Conservation (phyloP, 2,888 invertebrate species). For the Epinotia demarniana region DNA sequence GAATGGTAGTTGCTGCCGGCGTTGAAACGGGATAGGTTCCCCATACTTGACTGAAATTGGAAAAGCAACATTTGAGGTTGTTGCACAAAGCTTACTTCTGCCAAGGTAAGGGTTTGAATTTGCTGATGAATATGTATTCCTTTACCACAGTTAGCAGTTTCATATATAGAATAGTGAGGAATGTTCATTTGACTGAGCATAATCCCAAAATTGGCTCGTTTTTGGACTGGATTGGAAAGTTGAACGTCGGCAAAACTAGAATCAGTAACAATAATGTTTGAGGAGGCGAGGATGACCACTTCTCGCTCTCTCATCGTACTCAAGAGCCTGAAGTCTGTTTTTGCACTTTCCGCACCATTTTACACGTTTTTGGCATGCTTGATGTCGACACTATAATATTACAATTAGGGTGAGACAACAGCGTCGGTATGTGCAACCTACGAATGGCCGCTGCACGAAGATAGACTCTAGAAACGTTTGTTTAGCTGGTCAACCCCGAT, state of each 20-base stretch:
- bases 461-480: not conserved
- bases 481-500: no score
- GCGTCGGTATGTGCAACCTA: not conserved
- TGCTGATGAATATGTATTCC: no score
- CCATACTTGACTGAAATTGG: slow-evolving; percentile 84
- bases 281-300: not conserved
- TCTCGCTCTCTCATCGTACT: not conserved
- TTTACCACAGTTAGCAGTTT: not conserved
- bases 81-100: not conserved
- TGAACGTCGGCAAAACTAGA: no score
- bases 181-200: no score
- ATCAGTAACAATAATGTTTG: no score
- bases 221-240: no score
- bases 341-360: not conserved
- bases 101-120: no score
- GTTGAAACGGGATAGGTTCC: slow-evolving; percentile 85
- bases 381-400: not conserved
- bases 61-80: slow-evolving; percentile 1
- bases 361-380: not conserved
- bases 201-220: no score
- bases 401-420: not conserved
- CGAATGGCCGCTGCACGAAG: not conserved
- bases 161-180: not conserved
- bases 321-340: not conserved
- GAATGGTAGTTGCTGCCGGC: slow-evolving; percentile 91